These are phyloP conservation scores for Salticus scenicus DNA, from an alignment of 2,888 invertebrate species.

Conservation along the genomic window DNA sequence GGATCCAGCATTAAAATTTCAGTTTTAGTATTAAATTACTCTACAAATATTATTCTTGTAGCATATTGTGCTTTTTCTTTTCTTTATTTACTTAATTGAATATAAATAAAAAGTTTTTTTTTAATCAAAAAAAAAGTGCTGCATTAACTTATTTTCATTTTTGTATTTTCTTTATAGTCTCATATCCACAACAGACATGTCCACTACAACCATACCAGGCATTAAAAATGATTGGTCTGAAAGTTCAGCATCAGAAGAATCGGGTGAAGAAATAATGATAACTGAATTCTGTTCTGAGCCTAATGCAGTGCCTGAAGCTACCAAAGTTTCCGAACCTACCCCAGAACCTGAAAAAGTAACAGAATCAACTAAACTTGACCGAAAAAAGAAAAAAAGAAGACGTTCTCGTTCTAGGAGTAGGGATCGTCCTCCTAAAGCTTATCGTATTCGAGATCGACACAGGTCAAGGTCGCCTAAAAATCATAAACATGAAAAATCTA, in stretches of 20 bases:
- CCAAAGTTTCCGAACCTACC: too few species aligned
- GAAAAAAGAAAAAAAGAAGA: slow-evolving; percentile 18
- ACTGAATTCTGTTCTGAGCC: slow-evolving; percentile 36
- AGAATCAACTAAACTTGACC: not conserved
- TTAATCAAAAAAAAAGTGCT: too few species aligned
- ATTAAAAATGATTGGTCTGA: slow-evolving; percentile 30
- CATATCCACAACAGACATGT: not conserved
- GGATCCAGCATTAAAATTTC: too few species aligned
- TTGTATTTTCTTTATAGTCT: not conserved
- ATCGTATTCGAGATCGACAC: slow-evolving; percentile 4
- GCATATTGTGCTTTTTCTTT: too few species aligned
- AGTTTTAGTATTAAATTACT: too few species aligned
- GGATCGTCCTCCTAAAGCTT: slow-evolving; percentile 12
- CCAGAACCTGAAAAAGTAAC: not conserved
- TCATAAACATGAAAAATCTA: slow-evolving; percentile 26
- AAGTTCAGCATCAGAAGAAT: slow-evolving; percentile 28
- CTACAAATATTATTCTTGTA: too few species aligned
- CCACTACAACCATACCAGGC: not conserved
- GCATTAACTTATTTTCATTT: too few species aligned
- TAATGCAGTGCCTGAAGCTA: not conserved
- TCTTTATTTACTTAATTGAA: too few species aligned
- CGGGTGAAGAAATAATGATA: slow-evolving; percentile 36
- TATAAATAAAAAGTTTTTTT: too few species aligned
- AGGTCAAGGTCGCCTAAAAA: slow-evolving; percentile 13
- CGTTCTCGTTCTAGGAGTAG: slow-evolving; percentile 21